Evolutionary conservation across 2,113 vertebrate species (phyloP), one percentile per base, ranked within the genome.

Genomic region (Aegotheles bennettii): DNA sequence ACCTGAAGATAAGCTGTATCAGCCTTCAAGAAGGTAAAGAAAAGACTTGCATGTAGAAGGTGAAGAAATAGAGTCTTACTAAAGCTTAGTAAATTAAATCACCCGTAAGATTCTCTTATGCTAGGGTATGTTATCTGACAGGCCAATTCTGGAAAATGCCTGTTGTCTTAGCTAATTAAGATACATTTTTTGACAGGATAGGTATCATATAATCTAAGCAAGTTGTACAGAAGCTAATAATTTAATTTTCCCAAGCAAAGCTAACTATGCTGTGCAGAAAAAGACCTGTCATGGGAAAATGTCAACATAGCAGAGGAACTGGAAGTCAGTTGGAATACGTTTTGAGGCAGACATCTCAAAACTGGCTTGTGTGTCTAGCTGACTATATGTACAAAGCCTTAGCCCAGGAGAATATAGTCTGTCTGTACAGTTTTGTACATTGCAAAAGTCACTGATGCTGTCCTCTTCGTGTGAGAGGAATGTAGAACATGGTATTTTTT

Each of bases 151-250:
- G 54, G 45, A 96, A 95, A 96, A 95, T 97, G 95, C 92, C 95
- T 97, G 82, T 97, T 97, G 93, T 97, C 97, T 92, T 89, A 87
- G 93, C 91, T 98, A 97, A 98, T 98, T 97, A 98, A 98, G 97
- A 97, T 94, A 97, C 84, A 89, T 94, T 97, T 98, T 98, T 97
- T 98, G 97, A 98, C 97, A 97, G 94, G 81, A 65, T 74, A 88
- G 94, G 69, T 97, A 93, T 95, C 96, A 54, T 93, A 92, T 94
- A 96, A 96, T 94, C 78, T 95, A 71, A 91, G 56, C 85, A 84
- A 97, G 77, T 90, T 98, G 92, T 96, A 96, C 67, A 97, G 90
- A 97, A 96, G 85, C 76, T 97, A 97, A 97, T 97, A 96, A 97
- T 97, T 90, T 93, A 84, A 67, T 97, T 97, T 97, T 96, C 94